Conservation (phyloP, 2,888 invertebrate genomes). For the Eristalinus aeneus region DNA sequence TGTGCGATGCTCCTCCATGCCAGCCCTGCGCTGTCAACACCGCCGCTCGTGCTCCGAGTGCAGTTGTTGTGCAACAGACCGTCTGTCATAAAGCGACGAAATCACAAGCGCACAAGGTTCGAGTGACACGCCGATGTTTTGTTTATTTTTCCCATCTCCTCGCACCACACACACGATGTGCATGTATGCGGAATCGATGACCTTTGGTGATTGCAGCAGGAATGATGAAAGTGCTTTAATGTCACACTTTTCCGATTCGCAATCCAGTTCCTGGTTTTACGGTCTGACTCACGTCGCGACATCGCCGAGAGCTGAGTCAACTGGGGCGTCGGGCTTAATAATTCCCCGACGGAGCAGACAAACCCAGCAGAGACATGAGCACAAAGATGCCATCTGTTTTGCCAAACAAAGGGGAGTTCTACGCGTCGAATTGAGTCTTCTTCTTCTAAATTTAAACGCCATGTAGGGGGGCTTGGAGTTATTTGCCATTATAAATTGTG, state of each 20-base stretch:
- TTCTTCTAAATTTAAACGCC: background rate
- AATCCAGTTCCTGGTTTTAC: background rate
- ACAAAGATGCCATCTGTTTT: background rate
- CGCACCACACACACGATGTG: background rate
- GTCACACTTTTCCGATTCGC: background rate
- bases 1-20: constrained; percentile 39
- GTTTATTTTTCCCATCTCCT: background rate
- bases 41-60: background rate
- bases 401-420: background rate
- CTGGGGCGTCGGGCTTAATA: background rate
- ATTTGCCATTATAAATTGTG: background rate
- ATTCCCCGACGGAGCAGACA: background rate
- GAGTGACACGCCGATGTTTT: background rate
- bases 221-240: background rate
- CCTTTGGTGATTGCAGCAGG: background rate
- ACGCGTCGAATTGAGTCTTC: background rate
- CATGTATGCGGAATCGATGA: background rate
- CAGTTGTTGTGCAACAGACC: background rate
- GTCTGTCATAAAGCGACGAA: background rate
- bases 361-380: background rate
- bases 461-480: background rate
- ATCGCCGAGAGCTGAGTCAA: background rate
- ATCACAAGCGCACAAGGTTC: background rate
- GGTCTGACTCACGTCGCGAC: background rate
- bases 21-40: background rate